A percentile compares a stretch with the other conserved stretches of the same genome.
Conservation (phyloP, 2,797 vertebrate genomes). For the Sebastes matsubarae region DNA sequence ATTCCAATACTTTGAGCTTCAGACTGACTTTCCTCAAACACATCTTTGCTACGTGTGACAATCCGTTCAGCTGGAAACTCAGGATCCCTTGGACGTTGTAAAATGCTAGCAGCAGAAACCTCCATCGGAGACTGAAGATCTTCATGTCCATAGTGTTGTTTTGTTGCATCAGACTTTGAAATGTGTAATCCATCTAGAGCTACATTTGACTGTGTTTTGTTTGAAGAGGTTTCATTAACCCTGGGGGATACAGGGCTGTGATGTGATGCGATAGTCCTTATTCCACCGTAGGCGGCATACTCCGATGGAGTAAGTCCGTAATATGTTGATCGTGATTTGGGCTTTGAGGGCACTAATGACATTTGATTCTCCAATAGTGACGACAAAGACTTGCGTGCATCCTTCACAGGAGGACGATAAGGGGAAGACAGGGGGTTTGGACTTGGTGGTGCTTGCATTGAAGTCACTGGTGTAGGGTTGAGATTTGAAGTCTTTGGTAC, state of each 20-base stretch:
- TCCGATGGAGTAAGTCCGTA: slow-evolving; percentile 81
- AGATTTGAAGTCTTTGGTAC: slow-evolving; percentile 46
- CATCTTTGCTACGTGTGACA: slow-evolving; percentile 41
- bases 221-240: slow-evolving; percentile 23
- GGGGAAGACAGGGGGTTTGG: slow-evolving; percentile 19
- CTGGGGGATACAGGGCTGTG: slow-evolving; percentile 35
- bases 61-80: slow-evolving; percentile 29
- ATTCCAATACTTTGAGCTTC: slow-evolving; percentile 60
- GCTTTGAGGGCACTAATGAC: slow-evolving; percentile 62
- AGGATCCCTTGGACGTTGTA: slow-evolving; percentile 8
- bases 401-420: slow-evolving; percentile 52
- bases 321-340: slow-evolving; percentile 76
- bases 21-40: slow-evolving; percentile 45
- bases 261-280: slow-evolving; percentile 55
- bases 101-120: slow-evolving; percentile 13
- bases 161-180: slow-evolving; percentile 41
- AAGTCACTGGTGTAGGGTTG: slow-evolving; percentile 12
- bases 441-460: slow-evolving; percentile 32
- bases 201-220: slow-evolving; percentile 46
- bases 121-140: slow-evolving; percentile 20
- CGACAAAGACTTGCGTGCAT: slow-evolving; percentile 75
- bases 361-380: slow-evolving; percentile 76
- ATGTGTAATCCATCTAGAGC: slow-evolving; percentile 33
- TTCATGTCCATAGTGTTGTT: slow-evolving; percentile 51
- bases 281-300: slow-evolving; percentile 78